A percentile compares a stretch with the other conserved stretches of the same genome.
These are phyloP conservation scores for Xanthia togata DNA, from an alignment of 2,888 invertebrate species.

Conservation along the genomic window DNA sequence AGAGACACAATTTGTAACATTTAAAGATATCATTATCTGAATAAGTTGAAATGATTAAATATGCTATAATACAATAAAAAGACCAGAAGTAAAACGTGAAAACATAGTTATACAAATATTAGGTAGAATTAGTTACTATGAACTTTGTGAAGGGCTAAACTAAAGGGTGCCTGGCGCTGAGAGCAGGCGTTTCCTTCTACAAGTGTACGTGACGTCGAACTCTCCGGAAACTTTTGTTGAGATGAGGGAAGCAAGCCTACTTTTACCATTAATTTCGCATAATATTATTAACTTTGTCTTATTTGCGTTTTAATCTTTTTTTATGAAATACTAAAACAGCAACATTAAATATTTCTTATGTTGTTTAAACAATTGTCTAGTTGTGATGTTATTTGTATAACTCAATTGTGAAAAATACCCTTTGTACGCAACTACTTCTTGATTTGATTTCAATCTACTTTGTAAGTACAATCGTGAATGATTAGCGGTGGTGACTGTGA, in stretches of 20 bases:
- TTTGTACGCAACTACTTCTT: slow-evolving; percentile 61
- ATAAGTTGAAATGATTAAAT: slow-evolving; percentile 3
- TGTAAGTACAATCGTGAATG: slow-evolving; percentile 83
- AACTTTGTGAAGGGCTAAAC: slow-evolving; percentile 34
- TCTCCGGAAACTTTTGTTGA: slow-evolving; percentile 51
- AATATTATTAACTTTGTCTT: slow-evolving; percentile 14
- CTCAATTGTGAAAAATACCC: slow-evolving; percentile 44
- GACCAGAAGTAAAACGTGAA: background rate
- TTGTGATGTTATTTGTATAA: slow-evolving; percentile 27
- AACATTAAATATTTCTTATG: slow-evolving; percentile 8
- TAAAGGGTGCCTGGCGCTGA: slow-evolving; percentile 22
- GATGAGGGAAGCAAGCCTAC: slow-evolving; percentile 27
- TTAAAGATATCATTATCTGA: background rate
- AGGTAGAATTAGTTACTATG: slow-evolving; percentile 16
- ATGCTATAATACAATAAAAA: background rate
- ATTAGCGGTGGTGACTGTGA: slow-evolving; percentile 87
- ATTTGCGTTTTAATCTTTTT: slow-evolving; percentile 1
- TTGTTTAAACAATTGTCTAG: slow-evolving; percentile 10
- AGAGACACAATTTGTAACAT: background rate
- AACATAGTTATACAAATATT: slow-evolving; percentile 3
- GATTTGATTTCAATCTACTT: slow-evolving; percentile 81
- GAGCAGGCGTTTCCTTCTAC: slow-evolving; percentile 33
- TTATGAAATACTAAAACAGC: background rate
- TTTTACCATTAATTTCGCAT: slow-evolving; percentile 21
- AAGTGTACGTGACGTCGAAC: slow-evolving; percentile 49